A percentile compares a stretch with the other conserved stretches of the same genome.
Evolutionary conservation across 2,113 vertebrate species (phyloP).

Genomic region (Pleuronectes platessa): DNA sequence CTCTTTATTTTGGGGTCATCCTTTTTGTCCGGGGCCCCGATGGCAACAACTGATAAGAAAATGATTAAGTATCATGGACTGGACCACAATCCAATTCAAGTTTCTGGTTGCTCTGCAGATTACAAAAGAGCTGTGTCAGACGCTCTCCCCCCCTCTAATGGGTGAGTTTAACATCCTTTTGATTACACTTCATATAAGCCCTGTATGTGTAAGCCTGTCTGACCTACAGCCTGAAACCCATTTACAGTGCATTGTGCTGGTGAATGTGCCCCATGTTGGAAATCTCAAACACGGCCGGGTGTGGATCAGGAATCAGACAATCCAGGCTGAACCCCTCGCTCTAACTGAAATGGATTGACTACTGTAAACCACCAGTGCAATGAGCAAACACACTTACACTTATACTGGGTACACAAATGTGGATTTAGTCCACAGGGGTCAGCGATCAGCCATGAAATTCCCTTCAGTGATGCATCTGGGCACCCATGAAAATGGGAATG

Average conservation of each 20-base stretch:
- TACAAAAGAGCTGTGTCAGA: constrained; percentile 47
- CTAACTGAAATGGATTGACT: constrained; percentile 33
- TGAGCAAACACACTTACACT: not conserved
- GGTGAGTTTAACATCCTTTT: constrained; percentile 43
- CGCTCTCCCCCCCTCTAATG: not conserved
- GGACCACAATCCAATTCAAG: constrained; percentile 52
- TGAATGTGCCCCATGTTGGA: constrained; percentile 36
- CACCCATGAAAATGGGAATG: constrained; percentile 71
- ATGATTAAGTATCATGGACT: constrained; percentile 70
- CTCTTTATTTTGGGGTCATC: constrained; percentile 71
- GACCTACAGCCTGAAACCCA: constrained; percentile 41
- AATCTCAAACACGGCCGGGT: not conserved
- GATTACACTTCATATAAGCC: constrained; percentile 39
- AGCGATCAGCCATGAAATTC: constrained; percentile 56
- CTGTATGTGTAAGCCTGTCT: constrained; percentile 20
- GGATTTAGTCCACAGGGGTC: constrained; percentile 34
- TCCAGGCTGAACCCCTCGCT: constrained; percentile 10
- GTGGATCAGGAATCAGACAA: constrained; percentile 3
- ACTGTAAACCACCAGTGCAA: constrained; percentile 7
- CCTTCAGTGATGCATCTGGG: constrained; percentile 42
- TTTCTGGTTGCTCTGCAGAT: constrained; percentile 34
- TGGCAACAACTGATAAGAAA: constrained; percentile 73
- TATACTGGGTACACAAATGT: constrained; percentile 11
- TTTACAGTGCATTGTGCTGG: constrained; percentile 43
- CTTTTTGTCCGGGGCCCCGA: constrained; percentile 47